Evolutionary conservation across 92 coral and sea anemone genomes (phyloP), one percentile per base, ranked within the genome.

Genomic region (Palythoa caribaeorum): DNA sequence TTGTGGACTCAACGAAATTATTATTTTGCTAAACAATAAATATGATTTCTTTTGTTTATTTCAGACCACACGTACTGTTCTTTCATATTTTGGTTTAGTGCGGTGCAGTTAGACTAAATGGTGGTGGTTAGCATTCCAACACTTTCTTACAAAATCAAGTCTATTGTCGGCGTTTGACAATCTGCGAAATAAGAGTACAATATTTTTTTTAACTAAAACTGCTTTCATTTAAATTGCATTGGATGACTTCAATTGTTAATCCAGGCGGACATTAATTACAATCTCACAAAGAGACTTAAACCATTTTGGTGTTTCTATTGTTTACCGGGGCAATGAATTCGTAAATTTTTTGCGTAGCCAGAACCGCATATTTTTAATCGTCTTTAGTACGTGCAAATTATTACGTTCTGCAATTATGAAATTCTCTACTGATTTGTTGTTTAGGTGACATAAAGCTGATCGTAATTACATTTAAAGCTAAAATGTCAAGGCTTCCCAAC

Each of bases 261-360:
- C 8, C 2, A 36, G 65, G 13, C 13, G 19, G 28, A 28, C 73
- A 36, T 19, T 44, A 21, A 63, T 39, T 80, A 10, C 39, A 8
- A 62, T n/a, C 20, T 16, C 55, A 79, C 84, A 79, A 80, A 47
- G 35, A 35, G n/a, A 80, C 16, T 3, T 19, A 55, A 17, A 66
- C 35, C 5, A 53, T 40, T 65, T 13, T 51, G 15, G 20, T 9
- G 11, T 40, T 65, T 20, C 59, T 38, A 62, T 62, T 47, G 73
- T 79, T 3, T n/a, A 62, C 38, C 10, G 6, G 35, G 35, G 75
- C 74, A 80, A 80, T 80, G 59, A 65, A 38, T 20, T 21, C 20
- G 3, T 39, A 47, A 19, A 60, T 6, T 60, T 39, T 40, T 80
- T 48, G 70, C 13, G 5, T 44, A 5, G 55, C 53, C 47, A 50